Evolutionary conservation across 2,797 vertebrate species (phyloP).

Genomic region (Gymnocypris eckloni): DNA sequence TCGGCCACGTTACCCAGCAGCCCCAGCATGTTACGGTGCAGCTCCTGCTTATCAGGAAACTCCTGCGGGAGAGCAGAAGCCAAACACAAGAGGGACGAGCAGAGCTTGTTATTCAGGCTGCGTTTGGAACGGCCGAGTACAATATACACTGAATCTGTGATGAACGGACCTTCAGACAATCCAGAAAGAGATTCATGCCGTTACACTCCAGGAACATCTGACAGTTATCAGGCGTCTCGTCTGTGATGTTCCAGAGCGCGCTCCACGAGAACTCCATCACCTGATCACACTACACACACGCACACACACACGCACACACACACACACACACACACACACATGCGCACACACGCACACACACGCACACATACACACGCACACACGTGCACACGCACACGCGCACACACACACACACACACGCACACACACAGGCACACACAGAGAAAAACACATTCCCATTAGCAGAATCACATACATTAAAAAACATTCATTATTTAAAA

Average conservation of each 20-base stretch:
- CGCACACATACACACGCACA: too few species aligned
- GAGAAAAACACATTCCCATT: not conserved
- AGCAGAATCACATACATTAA: too few species aligned
- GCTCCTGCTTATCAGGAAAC: slow-evolving; percentile 97
- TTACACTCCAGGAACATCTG: slow-evolving; percentile 98
- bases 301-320: too few species aligned
- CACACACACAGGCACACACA: not conserved
- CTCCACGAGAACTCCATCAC: slow-evolving; percentile 99
- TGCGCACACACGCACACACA: too few species aligned
- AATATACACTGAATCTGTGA: not conserved
- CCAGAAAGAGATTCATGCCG: slow-evolving; percentile 95
- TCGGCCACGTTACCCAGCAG: slow-evolving; percentile 96
- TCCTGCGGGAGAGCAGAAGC: slow-evolving; percentile 75
- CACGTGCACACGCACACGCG: too few species aligned
- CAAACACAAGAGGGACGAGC: not conserved
- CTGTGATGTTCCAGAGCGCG: slow-evolving; percentile 98
- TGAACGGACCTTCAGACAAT: slow-evolving; percentile 86
- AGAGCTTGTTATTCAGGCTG: not conserved
- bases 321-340: too few species aligned
- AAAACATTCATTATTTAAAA: not conserved
- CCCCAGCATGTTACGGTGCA: slow-evolving; percentile 97
- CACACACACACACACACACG: not conserved
- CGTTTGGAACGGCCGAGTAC: not conserved
- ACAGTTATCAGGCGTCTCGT: slow-evolving; percentile 97
- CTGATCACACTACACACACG: slow-evolving; percentile 88